Evolutionary conservation across 1,140 invertebrate species (phyloP).

Genomic region (Drosophila trapezifrons): DNA sequence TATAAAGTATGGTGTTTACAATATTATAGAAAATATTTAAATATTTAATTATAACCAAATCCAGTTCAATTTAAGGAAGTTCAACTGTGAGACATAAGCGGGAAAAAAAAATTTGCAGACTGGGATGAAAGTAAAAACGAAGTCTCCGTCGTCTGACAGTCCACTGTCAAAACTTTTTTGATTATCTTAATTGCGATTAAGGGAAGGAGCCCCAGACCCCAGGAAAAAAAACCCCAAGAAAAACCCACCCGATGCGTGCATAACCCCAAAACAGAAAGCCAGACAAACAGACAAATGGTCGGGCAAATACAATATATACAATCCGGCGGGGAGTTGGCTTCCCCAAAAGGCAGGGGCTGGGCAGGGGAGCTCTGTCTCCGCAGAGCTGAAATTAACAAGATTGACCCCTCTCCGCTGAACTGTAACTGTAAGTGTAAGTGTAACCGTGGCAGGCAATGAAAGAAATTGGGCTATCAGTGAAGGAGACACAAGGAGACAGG

Average conservation of each 20-base stretch:
- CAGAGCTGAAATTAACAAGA: slow-evolving; percentile 75
- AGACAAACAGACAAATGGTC: slow-evolving; percentile 42
- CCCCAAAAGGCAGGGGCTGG: neutral
- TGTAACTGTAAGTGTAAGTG: slow-evolving; percentile 16
- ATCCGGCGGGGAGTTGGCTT: slow-evolving; percentile 27
- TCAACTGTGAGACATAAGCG: neutral
- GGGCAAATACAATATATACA: slow-evolving; percentile 59
- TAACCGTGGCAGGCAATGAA: slow-evolving; percentile 61
- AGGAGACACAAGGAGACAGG: neutral
- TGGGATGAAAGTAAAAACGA: slow-evolving; percentile 70
- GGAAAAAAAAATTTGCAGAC: slow-evolving; percentile 33
- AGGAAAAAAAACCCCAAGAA: slow-evolving; percentile 7
- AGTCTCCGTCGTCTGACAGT: slow-evolving; percentile 49
- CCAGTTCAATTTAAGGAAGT: slow-evolving; percentile 5
- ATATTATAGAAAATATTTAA: too few species aligned
- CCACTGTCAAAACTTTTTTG: slow-evolving; percentile 81
- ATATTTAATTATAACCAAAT: neutral
- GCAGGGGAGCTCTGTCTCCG: slow-evolving; percentile 21
- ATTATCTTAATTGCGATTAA: slow-evolving; percentile 83
- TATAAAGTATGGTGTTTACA: too few species aligned
- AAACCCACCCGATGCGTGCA: slow-evolving; percentile 41
- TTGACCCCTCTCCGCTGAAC: slow-evolving; percentile 51
- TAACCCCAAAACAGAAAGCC: slow-evolving; percentile 52
- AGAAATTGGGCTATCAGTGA: slow-evolving; percentile 73
- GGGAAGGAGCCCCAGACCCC: slow-evolving; percentile 15